Evolutionary conservation across 2,113 vertebrate genomes (phyloP).

Genomic region (Cebus imitator): DNA sequence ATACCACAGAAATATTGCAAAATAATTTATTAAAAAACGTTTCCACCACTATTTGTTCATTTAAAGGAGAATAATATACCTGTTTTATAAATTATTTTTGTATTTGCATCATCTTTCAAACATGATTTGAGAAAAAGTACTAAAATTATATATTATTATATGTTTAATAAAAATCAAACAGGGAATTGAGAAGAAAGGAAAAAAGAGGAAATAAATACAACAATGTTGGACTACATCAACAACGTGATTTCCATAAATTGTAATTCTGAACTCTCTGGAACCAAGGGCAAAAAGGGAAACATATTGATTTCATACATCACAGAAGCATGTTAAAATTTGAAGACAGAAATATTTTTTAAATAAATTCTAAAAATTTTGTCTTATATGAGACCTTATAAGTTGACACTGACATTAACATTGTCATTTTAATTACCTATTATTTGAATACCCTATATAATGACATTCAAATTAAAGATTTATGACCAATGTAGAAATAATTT

Average conservation of each 20-base stretch:
- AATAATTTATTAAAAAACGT: background rate
- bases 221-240: background rate
- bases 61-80: background rate
- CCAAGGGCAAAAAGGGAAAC: background rate
- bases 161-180: background rate
- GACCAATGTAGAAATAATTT: background rate
- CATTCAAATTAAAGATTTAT: background rate
- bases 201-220: background rate
- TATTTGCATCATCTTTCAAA: background rate
- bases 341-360: background rate
- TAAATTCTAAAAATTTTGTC: background rate
- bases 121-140: background rate
- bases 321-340: background rate
- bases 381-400: background rate
- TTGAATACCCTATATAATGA: background rate
- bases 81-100: background rate
- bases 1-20: conserved; percentile 13
- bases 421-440: conserved; percentile 14
- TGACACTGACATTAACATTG: background rate
- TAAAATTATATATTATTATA: background rate
- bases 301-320: background rate
- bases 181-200: background rate
- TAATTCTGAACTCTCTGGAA: conserved; percentile 10
- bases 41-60: background rate
- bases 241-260: background rate